A percentile compares a stretch with the other conserved stretches of the same genome.
Evolutionary conservation across 2,797 vertebrate species (phyloP).

Genomic region (Aquila chrysaetos): DNA sequence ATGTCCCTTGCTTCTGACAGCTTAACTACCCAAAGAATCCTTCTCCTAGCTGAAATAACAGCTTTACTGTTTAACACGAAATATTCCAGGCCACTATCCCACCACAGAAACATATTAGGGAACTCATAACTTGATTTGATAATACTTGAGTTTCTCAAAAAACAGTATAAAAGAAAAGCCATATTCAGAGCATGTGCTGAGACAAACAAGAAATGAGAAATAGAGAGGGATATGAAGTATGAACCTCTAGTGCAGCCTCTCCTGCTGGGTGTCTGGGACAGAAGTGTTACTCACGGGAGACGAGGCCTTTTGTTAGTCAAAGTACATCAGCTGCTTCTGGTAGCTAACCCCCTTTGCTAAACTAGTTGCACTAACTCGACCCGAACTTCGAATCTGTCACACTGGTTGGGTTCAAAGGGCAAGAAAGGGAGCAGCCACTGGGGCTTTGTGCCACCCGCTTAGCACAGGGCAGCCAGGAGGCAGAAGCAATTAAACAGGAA

Average conservation of each 20-base stretch:
- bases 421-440: neutral
- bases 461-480: neutral
- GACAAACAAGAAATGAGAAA: neutral
- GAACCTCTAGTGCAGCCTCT: neutral
- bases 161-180: neutral
- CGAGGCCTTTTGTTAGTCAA: neutral
- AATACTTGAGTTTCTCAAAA: slow-evolving; percentile 34
- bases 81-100: neutral
- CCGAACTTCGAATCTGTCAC: neutral
- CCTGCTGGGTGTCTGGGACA: fast-evolving
- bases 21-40: slow-evolving; percentile 6
- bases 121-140: slow-evolving; percentile 12
- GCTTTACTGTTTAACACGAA: neutral
- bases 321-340: neutral
- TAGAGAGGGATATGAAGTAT: neutral
- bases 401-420: neutral
- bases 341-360: neutral
- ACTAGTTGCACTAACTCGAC: neutral
- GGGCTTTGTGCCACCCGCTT: neutral
- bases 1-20: slow-evolving; percentile 22
- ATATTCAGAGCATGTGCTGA: neutral
- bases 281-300: neutral
- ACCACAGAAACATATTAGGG: slow-evolving; percentile 15
- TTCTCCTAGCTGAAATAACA: slow-evolving; percentile 35
- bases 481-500: neutral